These are phyloP conservation scores for Spongilla lacustris DNA, from an alignment of 37 sponge, comb jelly and placozoan genomes.

Conservation along the genomic window DNA sequence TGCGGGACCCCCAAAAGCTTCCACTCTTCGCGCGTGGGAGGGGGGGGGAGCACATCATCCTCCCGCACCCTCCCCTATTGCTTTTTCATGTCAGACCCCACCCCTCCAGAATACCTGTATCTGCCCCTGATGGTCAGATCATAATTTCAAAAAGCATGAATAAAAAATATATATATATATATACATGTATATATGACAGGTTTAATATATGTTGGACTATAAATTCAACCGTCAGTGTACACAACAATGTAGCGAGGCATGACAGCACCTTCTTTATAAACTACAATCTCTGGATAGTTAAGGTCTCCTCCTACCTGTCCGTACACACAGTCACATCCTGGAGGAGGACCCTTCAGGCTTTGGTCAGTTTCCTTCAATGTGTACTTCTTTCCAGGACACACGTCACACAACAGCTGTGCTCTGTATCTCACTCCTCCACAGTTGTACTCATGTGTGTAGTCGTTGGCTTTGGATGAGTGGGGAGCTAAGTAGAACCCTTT, in stretches of 20 bases:
- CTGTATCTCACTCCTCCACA: neutral
- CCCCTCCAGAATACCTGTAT: too few relatives aligned
- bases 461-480: slow-evolving; percentile 62
- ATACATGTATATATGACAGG: too few relatives aligned
- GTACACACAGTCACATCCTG: slow-evolving; percentile 51
- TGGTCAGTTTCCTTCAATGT: slow-evolving; percentile 21
- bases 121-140: too few relatives aligned
- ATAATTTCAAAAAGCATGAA: too few relatives aligned
- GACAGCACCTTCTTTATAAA: slow-evolving; percentile 41
- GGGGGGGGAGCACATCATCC: too few relatives aligned
- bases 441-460: slow-evolving; percentile 36
- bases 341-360: slow-evolving; percentile 31
- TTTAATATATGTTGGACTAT: too few relatives aligned
- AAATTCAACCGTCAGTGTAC: too few relatives aligned
- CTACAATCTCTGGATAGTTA: slow-evolving; percentile 64
- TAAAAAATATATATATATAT: too few relatives aligned
- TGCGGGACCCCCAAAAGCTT: too few relatives aligned
- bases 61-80: too few relatives aligned
- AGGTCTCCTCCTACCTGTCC: slow-evolving; percentile 38
- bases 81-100: too few relatives aligned
- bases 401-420: slow-evolving; percentile 52
- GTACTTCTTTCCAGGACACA: slow-evolving; percentile 59
- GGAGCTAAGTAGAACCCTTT: slow-evolving; percentile 75
- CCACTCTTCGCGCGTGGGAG: too few relatives aligned
- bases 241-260: slow-evolving; percentile 51